Conservation (phyloP, 2,113 vertebrate species). For the Hippocampus abdominalis region DNA sequence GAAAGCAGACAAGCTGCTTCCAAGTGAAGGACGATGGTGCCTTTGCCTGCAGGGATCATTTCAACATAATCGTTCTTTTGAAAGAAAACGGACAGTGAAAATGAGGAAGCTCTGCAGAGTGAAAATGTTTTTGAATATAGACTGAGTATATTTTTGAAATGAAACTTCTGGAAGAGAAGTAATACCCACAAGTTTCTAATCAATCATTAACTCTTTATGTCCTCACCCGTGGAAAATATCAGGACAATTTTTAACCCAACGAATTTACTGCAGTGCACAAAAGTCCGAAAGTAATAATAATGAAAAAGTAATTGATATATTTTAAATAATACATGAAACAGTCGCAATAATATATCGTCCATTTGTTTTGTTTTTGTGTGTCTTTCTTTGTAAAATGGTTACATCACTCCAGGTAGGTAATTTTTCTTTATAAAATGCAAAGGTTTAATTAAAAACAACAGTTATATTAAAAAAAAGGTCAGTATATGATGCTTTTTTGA, state of each 20-base stretch:
- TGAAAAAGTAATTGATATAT: neutral
- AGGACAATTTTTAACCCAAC: neutral
- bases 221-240: neutral
- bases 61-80: neutral
- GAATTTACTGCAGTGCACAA: neutral
- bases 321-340: neutral
- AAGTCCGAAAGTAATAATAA: neutral
- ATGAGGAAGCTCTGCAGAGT: neutral
- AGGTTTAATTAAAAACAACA: no score
- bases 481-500: no score
- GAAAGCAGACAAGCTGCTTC: constrained; percentile 68
- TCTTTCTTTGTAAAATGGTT: no score
- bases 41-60: constrained; percentile 49
- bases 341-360: neutral
- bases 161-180: constrained; percentile 60
- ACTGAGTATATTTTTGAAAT: constrained; percentile 37
- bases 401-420: no score
- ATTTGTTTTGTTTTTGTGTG: no score
- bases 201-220: constrained; percentile 56
- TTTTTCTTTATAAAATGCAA: no score
- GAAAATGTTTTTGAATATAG: neutral
- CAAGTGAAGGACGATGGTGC: constrained; percentile 64
- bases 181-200: constrained; percentile 57
- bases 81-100: constrained; percentile 21
- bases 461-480: no score